Conservation (phyloP, 1,140 invertebrate species). For the Colletes latitarsis region DNA sequence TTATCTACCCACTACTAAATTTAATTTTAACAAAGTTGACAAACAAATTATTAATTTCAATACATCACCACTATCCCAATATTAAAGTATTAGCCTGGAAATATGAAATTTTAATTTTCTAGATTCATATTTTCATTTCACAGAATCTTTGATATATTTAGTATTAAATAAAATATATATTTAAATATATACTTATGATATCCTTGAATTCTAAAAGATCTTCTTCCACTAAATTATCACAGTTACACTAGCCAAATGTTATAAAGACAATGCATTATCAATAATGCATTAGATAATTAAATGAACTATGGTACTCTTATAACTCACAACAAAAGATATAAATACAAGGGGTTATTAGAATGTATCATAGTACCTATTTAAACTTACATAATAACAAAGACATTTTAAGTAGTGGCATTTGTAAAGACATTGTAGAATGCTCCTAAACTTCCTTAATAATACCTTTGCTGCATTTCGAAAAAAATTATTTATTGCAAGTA, state of each 20-base stretch:
- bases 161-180: neutral
- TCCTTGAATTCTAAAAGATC: neutral
- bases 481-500: constrained; percentile 48
- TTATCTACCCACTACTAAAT: constrained; percentile 1
- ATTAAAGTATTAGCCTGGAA: constrained; percentile 15
- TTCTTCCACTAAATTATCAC: neutral
- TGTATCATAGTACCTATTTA: constrained; percentile 21
- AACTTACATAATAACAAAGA: constrained; percentile 72
- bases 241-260: constrained; percentile 4
- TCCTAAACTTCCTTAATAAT: constrained; percentile 64
- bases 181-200: neutral
- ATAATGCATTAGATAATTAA: neutral
- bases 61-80: constrained; percentile 1
- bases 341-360: constrained; percentile 20
- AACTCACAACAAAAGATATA: constrained; percentile 24
- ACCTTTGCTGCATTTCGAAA: constrained; percentile 54
- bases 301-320: constrained; percentile 23
- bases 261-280: constrained; percentile 5
- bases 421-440: constrained; percentile 63
- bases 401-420: constrained; percentile 58
- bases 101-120: constrained; percentile 11
- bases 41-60: constrained; percentile 29
- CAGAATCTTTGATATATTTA: neutral
- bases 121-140: neutral
- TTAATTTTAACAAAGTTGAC: constrained; percentile 44